Percentiles rank a stretch among this genome's conserved stretches.
Conservation (phyloP, 2,797 vertebrate species). For the Myioborus melanocephalus region DNA sequence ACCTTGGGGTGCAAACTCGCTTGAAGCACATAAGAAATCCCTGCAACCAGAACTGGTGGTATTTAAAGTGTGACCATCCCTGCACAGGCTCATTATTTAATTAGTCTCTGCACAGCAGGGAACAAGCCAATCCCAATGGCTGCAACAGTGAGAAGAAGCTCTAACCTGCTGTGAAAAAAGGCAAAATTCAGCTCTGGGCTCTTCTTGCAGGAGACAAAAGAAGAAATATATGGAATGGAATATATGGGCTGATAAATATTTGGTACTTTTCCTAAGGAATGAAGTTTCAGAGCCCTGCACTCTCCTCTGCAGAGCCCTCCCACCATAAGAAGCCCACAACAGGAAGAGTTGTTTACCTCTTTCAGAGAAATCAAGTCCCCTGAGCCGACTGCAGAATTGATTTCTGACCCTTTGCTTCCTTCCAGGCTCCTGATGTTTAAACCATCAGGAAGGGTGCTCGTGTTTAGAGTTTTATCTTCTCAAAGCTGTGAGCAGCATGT, state of each 20-base stretch:
- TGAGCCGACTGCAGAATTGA: constrained; percentile 1
- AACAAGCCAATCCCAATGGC: neutral
- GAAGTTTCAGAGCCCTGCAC: neutral
- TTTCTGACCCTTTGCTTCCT: constrained; percentile 34
- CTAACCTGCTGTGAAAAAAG: neutral
- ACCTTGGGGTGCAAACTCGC: neutral
- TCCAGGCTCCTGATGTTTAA: neutral
- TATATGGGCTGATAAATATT: neutral
- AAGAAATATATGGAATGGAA: neutral
- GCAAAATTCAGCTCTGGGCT: neutral
- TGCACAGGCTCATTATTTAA: neutral
- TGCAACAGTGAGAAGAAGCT: neutral
- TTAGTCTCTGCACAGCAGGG: neutral
- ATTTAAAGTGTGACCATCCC: neutral
- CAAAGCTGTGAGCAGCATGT: neutral
- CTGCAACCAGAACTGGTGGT: neutral
- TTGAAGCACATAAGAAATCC: neutral
- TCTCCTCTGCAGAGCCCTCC: neutral
- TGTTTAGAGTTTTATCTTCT: neutral
- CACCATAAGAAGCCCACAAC: neutral
- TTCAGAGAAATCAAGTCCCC: neutral
- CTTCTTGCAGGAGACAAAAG: neutral
- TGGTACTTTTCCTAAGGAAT: neutral
- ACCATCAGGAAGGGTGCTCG: neutral
- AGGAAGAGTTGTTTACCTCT: neutral